Percentiles rank a stretch among this genome's conserved stretches.
Conservation (phyloP, 2,797 vertebrate genomes). For the Synanceia verrucosa region DNA sequence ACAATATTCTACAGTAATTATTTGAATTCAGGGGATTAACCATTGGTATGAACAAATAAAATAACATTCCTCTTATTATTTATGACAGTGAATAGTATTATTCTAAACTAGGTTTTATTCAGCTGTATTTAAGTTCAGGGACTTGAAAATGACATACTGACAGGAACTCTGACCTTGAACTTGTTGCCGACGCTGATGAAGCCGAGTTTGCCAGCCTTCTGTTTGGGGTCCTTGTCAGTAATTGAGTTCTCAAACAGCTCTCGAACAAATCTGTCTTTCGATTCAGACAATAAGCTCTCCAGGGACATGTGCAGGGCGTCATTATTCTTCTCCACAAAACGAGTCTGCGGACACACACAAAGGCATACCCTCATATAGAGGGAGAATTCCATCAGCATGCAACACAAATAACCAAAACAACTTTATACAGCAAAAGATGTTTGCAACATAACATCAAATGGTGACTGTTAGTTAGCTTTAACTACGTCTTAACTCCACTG, state of each 20-base stretch:
- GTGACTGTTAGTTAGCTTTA: not conserved
- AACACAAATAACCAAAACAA: not conserved
- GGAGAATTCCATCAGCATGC: not conserved
- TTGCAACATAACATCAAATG: no score
- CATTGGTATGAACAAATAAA: not conserved
- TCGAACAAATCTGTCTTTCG: constrained; percentile 95
- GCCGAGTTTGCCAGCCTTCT: constrained; percentile 96
- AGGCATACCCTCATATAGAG: not conserved
- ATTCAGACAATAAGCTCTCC: constrained; percentile 95
- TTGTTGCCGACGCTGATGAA: constrained; percentile 99
- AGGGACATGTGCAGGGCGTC: constrained; percentile 99
- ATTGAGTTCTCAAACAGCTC: constrained; percentile 94
- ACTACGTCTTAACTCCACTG: not conserved
- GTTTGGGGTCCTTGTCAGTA: constrained; percentile 93
- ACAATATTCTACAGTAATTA: not conserved
- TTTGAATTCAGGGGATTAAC: not conserved
- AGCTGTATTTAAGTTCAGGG: not conserved
- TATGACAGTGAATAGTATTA: not conserved
- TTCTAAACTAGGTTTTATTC: not conserved
- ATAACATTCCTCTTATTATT: not conserved
- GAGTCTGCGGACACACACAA: constrained; percentile 82
- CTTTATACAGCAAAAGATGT: no score
- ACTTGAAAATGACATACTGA: not conserved
- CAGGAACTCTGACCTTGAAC: constrained; percentile 90
- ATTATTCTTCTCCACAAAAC: constrained; percentile 99